Base-by-base conservation (phyloP, 2,113 vertebrate genomes). In the Cebus imitator region DNA sequence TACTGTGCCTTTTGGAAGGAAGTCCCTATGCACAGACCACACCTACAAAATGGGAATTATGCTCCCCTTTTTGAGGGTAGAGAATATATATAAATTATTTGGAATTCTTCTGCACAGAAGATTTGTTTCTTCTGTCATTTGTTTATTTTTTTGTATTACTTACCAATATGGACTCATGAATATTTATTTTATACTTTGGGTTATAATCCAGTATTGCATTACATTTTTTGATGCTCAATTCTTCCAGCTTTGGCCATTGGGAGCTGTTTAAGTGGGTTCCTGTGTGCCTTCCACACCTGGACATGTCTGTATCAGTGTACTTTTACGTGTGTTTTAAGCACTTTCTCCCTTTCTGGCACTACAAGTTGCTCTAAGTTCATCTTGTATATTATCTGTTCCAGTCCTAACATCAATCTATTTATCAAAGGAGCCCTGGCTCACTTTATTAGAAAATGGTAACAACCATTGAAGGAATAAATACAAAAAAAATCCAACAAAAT, bases 101-200 rank as follows among this genome's bases (percentile, higher is more conserved):
- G 48, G 20, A 68, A 68, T 84, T 81, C 8, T 8, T 72, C 37
- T 58, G 17, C 13, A 58, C 72, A 57, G 25, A 11, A 50, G 20
- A 32, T 80, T 96, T 66, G 12, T 80, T 12, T 85, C 30, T n/a
- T 66, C 25, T 45, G 20, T 80, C 17, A 55, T 73, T 25, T 83
- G n/a, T 50, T 73, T 87, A 37, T 68, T n/a, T 68, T 68, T 68
- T 87, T 58, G 30, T 68, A 66, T 91, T 37, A 35, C 55, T 91
- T 82, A 78, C 57, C 50, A 18, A 3, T 84, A 57, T 87, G 52
- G 80, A 87, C 25, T 43, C 64, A 5, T 43, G 52, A 61, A 20
- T 79, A 73, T 89, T 85, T 87, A 40, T 83, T 93, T 95, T 68
- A 70, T 93, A 50, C 52, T 91, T 90, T 90, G 50, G 58, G 3